Conservation (phyloP, 2,113 vertebrate species). For the Psettodes erumei region DNA sequence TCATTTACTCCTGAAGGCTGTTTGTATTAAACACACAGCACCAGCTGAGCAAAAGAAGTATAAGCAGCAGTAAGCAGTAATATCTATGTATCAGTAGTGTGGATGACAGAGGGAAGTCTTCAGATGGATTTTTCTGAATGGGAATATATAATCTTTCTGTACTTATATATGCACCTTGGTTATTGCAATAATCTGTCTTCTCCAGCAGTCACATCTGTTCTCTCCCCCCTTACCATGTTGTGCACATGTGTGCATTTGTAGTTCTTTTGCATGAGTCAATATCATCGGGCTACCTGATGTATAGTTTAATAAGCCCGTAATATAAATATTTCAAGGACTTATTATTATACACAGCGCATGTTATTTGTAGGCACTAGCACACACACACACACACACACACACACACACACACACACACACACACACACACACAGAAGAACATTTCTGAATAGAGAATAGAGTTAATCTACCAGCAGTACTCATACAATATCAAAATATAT, state of each 20-base stretch:
- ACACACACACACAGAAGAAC: background rate
- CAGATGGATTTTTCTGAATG: background rate
- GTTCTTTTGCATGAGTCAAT: slow-evolving; percentile 37
- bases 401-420: background rate
- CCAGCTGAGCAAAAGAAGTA: slow-evolving; percentile 24
- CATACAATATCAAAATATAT: too few species aligned
- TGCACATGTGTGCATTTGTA: background rate
- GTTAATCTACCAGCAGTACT: background rate
- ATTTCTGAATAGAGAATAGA: background rate
- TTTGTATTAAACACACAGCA: slow-evolving; percentile 42
- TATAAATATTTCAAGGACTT: slow-evolving; percentile 63
- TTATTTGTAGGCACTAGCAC: background rate
- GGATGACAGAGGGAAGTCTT: slow-evolving; percentile 16
- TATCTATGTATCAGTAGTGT: slow-evolving; percentile 17
- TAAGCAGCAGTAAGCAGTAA: slow-evolving; percentile 1
- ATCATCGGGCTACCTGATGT: slow-evolving; percentile 47
- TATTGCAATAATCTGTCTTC: slow-evolving; percentile 59
- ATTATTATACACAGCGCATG: slow-evolving; percentile 33
- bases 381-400: background rate
- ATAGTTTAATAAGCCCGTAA: slow-evolving; percentile 60
- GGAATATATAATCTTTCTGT: slow-evolving; percentile 21
- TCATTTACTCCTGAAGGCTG: slow-evolving; percentile 48
- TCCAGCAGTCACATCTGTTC: background rate
- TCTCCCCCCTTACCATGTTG: background rate
- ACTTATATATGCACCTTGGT: slow-evolving; percentile 42